Evolutionary conservation across 2,797 vertebrate species (phyloP), one percentile per base, ranked within the genome.

Genomic region (Syncerus caffer): DNA sequence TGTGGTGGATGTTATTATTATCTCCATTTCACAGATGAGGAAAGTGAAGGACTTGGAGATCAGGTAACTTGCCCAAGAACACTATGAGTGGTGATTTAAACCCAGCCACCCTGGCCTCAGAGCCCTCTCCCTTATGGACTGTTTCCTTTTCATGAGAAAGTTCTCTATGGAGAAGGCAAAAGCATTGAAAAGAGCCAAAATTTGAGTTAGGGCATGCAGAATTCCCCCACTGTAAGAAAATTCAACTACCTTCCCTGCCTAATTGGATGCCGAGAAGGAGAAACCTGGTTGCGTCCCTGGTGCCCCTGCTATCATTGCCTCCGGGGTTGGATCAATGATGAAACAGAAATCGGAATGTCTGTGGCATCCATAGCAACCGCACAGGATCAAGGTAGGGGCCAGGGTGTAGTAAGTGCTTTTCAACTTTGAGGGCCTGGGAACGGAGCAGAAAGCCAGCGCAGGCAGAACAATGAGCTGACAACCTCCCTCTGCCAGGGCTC

Each of bases 311-410:
- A 0, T 64, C 92, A 94, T 8, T 85, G 47, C 42, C 29, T 62
- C 29, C 16, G 67, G 25, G 51, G n/a, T 15, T 29, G 62, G 3
- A 89, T 97, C 95, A 89, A 83, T 19, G 60, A 90, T 80, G 95
- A 83, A 97, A 90, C 92, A 97, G 96, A 85, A 90, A 71, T 85
- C 92, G 9, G 58, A 97, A 85, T 25, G 97, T 84, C 86, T 86
- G 67, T 74, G 58, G 0, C 29, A 90, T 57, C 74, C 67, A 45
- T 76, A 93, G 87, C 58, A 97, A 90, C 25, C 42, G 60, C 45
- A 76, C 47, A 29, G 0, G 0, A 92, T 67, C 34, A 93, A 95
- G 85, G 87, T 95, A 96, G 95, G 38, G 67, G 27, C 89, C 90
- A 76, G 94, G 93, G 53, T 12, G 14, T 12, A 47, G 38, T 29